These are phyloP conservation scores for Salticus scenicus DNA, from an alignment of 2,888 invertebrate genomes.

Conservation along the genomic window DNA sequence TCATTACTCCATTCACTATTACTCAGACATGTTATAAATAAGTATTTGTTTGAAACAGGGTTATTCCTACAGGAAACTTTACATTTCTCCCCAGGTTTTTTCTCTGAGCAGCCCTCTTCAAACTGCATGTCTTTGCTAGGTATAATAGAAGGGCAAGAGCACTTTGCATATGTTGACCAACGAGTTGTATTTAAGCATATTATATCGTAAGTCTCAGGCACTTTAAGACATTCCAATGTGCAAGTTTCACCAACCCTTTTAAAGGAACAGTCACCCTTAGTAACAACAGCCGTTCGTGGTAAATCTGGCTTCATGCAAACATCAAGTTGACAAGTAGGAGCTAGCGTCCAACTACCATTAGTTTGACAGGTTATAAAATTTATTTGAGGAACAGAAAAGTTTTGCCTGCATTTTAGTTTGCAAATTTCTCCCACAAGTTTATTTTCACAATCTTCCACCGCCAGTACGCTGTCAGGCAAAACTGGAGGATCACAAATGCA, in stretches of 20 bases:
- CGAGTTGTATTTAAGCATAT: background rate
- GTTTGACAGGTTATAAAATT: conserved; percentile 9
- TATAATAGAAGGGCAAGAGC: conserved; percentile 16
- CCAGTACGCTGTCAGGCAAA: background rate
- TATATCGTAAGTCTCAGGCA: background rate
- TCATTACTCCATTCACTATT: background rate
- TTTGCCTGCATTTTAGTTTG: background rate
- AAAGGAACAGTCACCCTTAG: background rate
- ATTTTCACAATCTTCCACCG: background rate
- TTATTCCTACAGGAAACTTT: background rate
- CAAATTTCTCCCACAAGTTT: background rate
- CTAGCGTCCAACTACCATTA: background rate
- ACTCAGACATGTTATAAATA: background rate
- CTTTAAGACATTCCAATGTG: background rate
- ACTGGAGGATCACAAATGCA: conserved; percentile 12
- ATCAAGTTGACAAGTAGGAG: background rate
- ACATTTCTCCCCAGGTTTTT: conserved; percentile 13
- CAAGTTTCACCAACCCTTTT: background rate
- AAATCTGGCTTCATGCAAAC: background rate
- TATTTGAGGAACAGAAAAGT: background rate
- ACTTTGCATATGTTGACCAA: conserved; percentile 25
- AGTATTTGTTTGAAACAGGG: background rate
- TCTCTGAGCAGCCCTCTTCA: background rate
- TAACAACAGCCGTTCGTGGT: background rate
- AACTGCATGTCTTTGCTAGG: background rate